Evolutionary conservation across 2,888 invertebrate species (phyloP).

Genomic region (Glyphotaelius pellucidus): DNA sequence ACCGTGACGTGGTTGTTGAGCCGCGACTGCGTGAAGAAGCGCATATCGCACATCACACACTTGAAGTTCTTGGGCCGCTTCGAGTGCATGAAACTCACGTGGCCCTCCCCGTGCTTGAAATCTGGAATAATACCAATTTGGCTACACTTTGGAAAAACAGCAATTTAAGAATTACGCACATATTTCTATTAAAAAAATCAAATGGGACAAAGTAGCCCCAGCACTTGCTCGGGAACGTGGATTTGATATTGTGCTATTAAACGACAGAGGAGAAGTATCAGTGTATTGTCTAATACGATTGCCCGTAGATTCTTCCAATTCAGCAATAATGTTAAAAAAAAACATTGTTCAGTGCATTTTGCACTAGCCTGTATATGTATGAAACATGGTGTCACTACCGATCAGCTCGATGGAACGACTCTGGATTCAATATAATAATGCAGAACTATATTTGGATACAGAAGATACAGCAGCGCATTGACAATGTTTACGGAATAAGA

Average conservation of each 20-base stretch:
- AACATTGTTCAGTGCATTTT: background rate
- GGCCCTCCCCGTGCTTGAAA: conserved; percentile 10
- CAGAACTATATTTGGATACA: too few species aligned
- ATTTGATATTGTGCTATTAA: background rate
- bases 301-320: too few species aligned
- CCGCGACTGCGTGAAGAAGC: conserved; percentile 67
- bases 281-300: too few species aligned
- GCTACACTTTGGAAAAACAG: background rate
- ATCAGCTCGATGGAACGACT: too few species aligned
- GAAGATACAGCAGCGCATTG: too few species aligned
- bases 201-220: background rate
- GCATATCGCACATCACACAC: conserved; percentile 33
- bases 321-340: too few species aligned
- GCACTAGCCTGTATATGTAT: too few species aligned
- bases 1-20: conserved; percentile 69
- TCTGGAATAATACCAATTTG: background rate
- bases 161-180: too few species aligned
- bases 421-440: too few species aligned
- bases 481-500: too few species aligned
- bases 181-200: too few species aligned
- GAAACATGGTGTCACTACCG: background rate
- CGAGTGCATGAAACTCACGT: conserved; percentile 24
- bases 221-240: background rate
- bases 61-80: background rate
- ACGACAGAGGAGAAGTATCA: too few species aligned